Percentiles rank a stretch among this genome's conserved stretches.
phyloP scores from a whole-genome alignment of 2,797 vertebrate species.

The Chiroxiphia lanceolata region DNA sequence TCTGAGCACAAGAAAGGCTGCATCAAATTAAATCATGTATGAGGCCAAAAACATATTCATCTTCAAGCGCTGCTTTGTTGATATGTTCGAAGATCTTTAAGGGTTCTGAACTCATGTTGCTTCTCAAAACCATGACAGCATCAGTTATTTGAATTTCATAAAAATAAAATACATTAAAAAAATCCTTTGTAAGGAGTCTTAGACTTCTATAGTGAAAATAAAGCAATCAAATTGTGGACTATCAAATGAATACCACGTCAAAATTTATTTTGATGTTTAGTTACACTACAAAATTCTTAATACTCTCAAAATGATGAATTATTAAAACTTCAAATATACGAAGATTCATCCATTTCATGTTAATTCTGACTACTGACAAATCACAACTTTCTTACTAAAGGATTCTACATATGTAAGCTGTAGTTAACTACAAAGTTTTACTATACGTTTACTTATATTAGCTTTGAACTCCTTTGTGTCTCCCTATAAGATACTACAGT shows the following conservation, averaged over 20 bases:
- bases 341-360: not conserved
- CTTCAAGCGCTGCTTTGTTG: not conserved
- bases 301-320: not conserved
- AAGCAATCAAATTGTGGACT: not conserved
- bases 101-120: not conserved
- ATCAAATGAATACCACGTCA: not conserved
- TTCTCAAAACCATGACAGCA: not conserved
- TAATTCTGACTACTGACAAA: not conserved
- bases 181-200: not conserved
- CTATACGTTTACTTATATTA: not conserved
- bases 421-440: not conserved
- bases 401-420: not conserved
- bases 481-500: not conserved
- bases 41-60: not conserved
- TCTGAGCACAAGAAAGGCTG: not conserved
- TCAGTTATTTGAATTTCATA: not conserved
- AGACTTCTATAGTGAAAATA: not conserved
- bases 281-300: not conserved
- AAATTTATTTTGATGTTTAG: not conserved
- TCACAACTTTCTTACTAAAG: not conserved
- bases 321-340: not conserved
- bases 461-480: not conserved
- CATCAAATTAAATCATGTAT: not conserved
- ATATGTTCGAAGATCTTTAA: not conserved
- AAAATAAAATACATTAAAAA: not conserved